Conservation (phyloP, 2,888 invertebrate species). For the Horisme vitalbata region DNA sequence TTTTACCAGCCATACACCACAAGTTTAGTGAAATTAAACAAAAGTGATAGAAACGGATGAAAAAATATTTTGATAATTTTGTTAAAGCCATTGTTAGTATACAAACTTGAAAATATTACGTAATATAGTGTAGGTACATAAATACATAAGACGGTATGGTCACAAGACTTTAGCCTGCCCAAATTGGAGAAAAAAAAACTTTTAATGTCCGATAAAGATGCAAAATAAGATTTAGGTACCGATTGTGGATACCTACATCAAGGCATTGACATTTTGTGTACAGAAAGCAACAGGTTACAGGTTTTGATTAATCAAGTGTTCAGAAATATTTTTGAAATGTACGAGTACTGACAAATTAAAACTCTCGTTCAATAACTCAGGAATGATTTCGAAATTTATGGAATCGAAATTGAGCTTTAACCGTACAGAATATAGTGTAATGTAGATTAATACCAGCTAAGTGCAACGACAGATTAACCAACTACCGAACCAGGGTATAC, state of each 20-base stretch:
- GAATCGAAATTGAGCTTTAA: conserved; percentile 5
- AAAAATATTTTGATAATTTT: too few species aligned
- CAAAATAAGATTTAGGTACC: too few species aligned
- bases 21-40: too few species aligned
- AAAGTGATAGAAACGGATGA: too few species aligned
- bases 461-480: conserved; percentile 37
- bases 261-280: conserved; percentile 30
- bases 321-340: conserved; percentile 26
- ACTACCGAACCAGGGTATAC: conserved; percentile 32
- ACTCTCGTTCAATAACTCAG: conserved; percentile 18
- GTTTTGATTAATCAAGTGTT: conserved; percentile 29
- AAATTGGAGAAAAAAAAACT: too few species aligned
- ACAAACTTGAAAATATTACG: too few species aligned
- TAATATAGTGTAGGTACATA: too few species aligned
- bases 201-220: too few species aligned
- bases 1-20: too few species aligned
- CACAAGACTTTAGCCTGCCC: too few species aligned
- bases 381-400: not conserved
- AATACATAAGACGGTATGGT: too few species aligned
- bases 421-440: conserved; percentile 2
- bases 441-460: conserved; percentile 1
- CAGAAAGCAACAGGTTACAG: conserved; percentile 12
- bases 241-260: conserved; percentile 5
- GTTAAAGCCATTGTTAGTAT: too few species aligned
- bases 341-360: conserved; percentile 34